Percentiles rank a stretch among this genome's conserved stretches.
Conservation (phyloP, 2,113 vertebrate genomes). For the Sitta europaea region DNA sequence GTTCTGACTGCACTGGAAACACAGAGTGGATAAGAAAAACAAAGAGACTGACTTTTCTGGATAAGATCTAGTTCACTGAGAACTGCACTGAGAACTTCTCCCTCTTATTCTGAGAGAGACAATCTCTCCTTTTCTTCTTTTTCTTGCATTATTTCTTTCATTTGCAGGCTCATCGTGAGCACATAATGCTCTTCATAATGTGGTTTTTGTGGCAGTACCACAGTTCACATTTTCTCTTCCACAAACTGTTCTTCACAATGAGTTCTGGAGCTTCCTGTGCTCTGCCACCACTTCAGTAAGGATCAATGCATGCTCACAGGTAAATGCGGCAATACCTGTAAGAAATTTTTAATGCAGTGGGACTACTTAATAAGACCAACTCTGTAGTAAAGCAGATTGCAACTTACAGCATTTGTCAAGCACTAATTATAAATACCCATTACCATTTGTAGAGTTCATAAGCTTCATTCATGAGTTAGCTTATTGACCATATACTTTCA, state of each 20-base stretch:
- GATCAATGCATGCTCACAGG: neutral
- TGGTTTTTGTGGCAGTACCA: neutral
- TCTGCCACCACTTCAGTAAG: neutral
- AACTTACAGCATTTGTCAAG: neutral
- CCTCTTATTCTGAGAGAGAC: neutral
- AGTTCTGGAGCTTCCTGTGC: neutral
- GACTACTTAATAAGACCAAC: neutral
- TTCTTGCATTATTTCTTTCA: neutral
- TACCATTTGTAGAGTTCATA: neutral
- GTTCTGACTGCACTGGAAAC: neutral
- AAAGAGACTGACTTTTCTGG: neutral
- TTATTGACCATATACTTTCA: neutral
- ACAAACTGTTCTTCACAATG: neutral
- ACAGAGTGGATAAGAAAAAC: neutral
- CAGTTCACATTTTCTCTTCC: neutral
- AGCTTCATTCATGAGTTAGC: neutral
- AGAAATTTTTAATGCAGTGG: neutral
- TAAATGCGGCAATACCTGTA: neutral
- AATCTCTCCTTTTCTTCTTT: neutral
- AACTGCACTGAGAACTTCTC: neutral
- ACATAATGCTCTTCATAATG: neutral
- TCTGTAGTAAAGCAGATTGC: neutral
- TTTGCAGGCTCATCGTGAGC: neutral
- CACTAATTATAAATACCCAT: neutral
- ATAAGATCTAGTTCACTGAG: neutral